Evolutionary conservation across 2,888 invertebrate species (phyloP), one percentile per base, ranked within the genome.

Genomic region (Antitype chi): DNA sequence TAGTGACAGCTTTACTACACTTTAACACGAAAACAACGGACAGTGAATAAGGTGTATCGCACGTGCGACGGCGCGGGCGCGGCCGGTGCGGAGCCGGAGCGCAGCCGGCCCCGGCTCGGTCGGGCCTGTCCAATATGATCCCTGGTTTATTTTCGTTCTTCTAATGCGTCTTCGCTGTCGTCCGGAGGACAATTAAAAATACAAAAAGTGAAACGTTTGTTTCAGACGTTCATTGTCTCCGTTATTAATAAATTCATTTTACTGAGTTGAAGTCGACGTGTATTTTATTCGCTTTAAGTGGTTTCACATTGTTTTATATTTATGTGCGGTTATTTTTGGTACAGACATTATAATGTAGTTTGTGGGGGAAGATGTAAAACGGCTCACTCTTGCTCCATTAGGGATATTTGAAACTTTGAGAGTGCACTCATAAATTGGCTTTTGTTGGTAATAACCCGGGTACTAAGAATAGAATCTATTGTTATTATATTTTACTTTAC

Each of bases 221-320:
- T 96, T 96, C 96, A 96, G 96, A 95, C 96, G 95, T 96, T 96
- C 96, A 96, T 96, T 96, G 96, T 96, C 96, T 96, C 94, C 91
- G 96, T 96, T 96, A 96, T 96, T 96, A 96, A 96, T 96, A 96
- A 96, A 96, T 96, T 96, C 96, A 96, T 96, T 96, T 96, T 96
- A 96, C 94, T 90, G 96, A 96, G 96, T 95, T 94, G 95, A 95
- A 95, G 95, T 94, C 93, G 96, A 96, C 96, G 95, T 96, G 96
- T 96, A 96, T 96, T 96, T 96, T 96, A 96, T 96, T 96, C 96
- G 96, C 96, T 96, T 96, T 96, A 96, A 96, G 96, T 96, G 96
- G 96, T 96, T 96, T 96, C 96, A 96, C 96, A 96, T 96, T 96
- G 96, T 96, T 96, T 96, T 96, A 95, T 96, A 96, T 96, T 96